These are phyloP conservation scores for Actinia tenebrosa DNA, from an alignment of 64 coral and sea anemone genomes.

Conservation along the genomic window DNA sequence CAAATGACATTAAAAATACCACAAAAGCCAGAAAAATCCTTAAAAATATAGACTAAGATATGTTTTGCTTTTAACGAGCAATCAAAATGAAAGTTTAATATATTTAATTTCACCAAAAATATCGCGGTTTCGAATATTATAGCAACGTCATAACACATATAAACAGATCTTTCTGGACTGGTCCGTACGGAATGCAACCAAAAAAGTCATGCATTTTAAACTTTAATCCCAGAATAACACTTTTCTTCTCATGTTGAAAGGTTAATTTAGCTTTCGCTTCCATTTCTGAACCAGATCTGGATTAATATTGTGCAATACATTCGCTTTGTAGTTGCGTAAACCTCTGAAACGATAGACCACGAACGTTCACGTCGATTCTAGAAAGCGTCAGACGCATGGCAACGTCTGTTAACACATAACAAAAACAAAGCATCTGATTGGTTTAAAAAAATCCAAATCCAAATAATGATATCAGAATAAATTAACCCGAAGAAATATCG, in stretches of 20 bases:
- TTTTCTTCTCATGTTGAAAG: not conserved
- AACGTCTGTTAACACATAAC: not conserved
- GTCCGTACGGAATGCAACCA: not conserved
- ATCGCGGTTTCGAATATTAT: not conserved
- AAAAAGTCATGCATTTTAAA: not conserved
- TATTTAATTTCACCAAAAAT: not conserved
- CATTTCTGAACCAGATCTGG: not conserved
- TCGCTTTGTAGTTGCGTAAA: not conserved
- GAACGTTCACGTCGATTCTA: not conserved
- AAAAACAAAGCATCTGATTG: constrained; percentile 32
- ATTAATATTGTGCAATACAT: not conserved
- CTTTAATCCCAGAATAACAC: not conserved
- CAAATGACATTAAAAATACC: not conserved
- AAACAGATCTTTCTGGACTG: not conserved
- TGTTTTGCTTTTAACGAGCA: not conserved
- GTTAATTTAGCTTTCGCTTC: not conserved
- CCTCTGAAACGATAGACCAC: not conserved
- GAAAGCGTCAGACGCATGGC: not conserved
- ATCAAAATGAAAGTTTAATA: not conserved
- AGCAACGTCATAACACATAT: not conserved
- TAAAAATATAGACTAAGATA: not conserved
- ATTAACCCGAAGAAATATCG: not conserved
- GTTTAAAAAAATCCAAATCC: not conserved
- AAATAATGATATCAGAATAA: not conserved
- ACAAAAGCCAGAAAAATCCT: not conserved